These are phyloP conservation scores for Eupelmus urozonus DNA, from an alignment of 2,888 invertebrate species.

Conservation along the genomic window DNA sequence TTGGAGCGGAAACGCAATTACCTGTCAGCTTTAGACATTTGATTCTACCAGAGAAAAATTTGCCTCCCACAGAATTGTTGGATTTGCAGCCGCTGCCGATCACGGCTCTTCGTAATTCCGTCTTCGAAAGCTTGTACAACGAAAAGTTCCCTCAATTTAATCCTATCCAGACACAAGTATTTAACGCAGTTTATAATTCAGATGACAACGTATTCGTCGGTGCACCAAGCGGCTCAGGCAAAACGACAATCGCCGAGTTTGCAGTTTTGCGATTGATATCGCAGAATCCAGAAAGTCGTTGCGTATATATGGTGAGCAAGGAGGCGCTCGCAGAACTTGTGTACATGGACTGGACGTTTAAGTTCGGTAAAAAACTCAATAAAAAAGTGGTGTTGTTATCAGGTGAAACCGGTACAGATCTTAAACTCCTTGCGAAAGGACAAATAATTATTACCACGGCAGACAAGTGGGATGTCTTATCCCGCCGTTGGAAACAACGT, in stretches of 20 bases:
- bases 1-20: conserved; percentile 95
- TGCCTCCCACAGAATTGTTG: conserved; percentile 97
- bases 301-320: conserved; percentile 95
- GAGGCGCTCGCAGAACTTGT: conserved; percentile 94
- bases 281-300: conserved; percentile 86
- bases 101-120: conserved; percentile 92
- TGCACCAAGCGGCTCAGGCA: conserved; percentile 94
- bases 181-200: conserved; percentile 98
- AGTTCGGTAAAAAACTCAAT: conserved; percentile 89
- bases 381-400: conserved; percentile 94
- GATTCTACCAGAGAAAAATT: conserved; percentile 97
- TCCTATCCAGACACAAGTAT: conserved; percentile 97
- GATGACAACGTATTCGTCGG: conserved; percentile 99
- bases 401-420: conserved; percentile 97
- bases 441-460: conserved; percentile 98
- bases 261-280: conserved; percentile 93
- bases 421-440: conserved; percentile 94
- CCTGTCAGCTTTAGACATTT: conserved; percentile 98
- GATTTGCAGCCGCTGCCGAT: conserved; percentile 98
- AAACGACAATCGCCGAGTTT: conserved; percentile 97
- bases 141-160: conserved; percentile 96
- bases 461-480: conserved; percentile 99
- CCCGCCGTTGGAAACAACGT: conserved; percentile 98
- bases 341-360: conserved; percentile 94
- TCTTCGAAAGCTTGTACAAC: conserved; percentile 90